A percentile compares a stretch with the other conserved stretches of the same genome.
These are phyloP conservation scores for Nestor notabilis DNA, from an alignment of 2,113 vertebrate species.

Conservation along the genomic window DNA sequence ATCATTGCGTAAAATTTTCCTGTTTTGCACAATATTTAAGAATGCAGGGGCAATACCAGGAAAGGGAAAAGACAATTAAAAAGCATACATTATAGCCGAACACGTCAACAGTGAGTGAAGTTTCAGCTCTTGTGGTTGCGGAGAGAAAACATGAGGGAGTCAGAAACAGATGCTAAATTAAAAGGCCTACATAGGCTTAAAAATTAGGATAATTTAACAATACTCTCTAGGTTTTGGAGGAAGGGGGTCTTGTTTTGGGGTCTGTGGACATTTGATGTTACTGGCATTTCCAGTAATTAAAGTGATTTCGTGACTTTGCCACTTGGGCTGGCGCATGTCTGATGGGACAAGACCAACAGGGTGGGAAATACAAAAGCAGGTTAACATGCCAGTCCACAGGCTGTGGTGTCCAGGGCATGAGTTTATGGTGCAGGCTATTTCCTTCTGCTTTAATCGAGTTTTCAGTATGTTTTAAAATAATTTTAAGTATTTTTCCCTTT, in stretches of 20 bases:
- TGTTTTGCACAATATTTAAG: conserved; percentile 60
- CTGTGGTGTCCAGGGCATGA: not conserved
- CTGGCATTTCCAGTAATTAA: not conserved
- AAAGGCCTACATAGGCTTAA: not conserved
- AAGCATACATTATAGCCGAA: conserved; percentile 13
- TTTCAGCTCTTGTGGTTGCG: conserved; percentile 16
- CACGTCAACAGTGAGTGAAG: not conserved
- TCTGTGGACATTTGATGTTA: not conserved
- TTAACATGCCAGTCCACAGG: not conserved
- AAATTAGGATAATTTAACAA: not conserved
- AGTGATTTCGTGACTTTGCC: not conserved
- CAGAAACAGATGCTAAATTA: conserved; percentile 1
- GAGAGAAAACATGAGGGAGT: not conserved
- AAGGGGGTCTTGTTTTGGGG: not conserved
- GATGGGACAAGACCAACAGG: not conserved
- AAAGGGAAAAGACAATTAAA: conserved; percentile 58
- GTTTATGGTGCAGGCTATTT: not conserved
- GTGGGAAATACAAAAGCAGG: not conserved
- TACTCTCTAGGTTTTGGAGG: not conserved
- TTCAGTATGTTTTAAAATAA: not conserved
- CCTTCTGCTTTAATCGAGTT: not conserved
- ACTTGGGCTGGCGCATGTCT: not conserved
- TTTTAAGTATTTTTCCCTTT: not conserved
- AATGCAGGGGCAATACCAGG: conserved; percentile 57
- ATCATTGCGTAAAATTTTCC: conserved; percentile 57